Evolutionary conservation across 2,888 invertebrate species (phyloP), one percentile per base, ranked within the genome.

Genomic region (Tetragnatha montana): DNA sequence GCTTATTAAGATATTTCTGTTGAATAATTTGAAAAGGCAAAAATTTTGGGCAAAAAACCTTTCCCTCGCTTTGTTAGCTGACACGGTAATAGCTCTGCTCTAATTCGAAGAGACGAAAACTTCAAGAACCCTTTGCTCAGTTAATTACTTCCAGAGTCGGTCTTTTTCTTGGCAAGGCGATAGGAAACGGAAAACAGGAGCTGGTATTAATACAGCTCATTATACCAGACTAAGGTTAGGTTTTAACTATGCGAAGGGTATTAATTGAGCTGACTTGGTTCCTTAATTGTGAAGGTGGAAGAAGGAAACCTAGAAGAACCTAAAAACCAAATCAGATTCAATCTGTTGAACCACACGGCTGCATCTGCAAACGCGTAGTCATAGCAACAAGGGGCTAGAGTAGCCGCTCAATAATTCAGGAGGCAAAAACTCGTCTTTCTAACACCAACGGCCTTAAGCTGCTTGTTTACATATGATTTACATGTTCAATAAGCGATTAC

Each of bases 401-500:
- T 78, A 78, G 71, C 74, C 86, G 86, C 49, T 86, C 86, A 80
- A 86, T 86, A 86, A 79, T 86, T 86, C 79, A 50, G 35, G 79
- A 68, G 80, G 80, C 73, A 86, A 80, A 80, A 80, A 86, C 80
- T 50, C 60, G 49, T 51, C 85, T 85, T 80, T 80, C 80, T 80
- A 80, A 74, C 86, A 80, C 86, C 71, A 80, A 74, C 47, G 79
- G 80, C 86, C 71, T 70, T 85, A 78, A 80, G 80, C 80, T 79
- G 47, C 80, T 80, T 86, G 86, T 86, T 86, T 80, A 80, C 86
- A 80, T 86, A 80, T 80, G 74, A 86, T 86, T 80, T 86, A 86
- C 86, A 86, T 86, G 47, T 7, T 73, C 68, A 74, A 80, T 86
- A 86, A 86, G 86, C 80, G 80, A 80, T 80, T 80, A 86, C 86